Percentiles rank a stretch among this genome's conserved stretches.
Conservation (phyloP, 2,888 invertebrate genomes). For the Erebia epiphron region DNA sequence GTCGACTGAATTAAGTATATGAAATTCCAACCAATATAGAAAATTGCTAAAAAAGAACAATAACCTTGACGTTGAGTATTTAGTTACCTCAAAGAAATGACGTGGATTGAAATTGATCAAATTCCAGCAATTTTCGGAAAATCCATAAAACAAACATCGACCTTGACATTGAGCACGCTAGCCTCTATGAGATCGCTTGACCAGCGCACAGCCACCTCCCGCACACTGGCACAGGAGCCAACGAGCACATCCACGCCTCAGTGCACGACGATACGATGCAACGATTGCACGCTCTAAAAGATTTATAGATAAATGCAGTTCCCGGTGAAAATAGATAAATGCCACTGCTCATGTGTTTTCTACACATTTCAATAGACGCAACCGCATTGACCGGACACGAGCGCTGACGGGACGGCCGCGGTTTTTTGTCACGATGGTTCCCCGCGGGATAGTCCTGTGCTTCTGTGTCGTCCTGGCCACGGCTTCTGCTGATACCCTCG, state of each 20-base stretch:
- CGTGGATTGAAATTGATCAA: too few species aligned
- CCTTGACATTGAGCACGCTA: constrained; percentile 64
- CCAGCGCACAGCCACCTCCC: constrained; percentile 50
- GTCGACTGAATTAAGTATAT: neutral
- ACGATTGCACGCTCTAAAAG: constrained; percentile 84
- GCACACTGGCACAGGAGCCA: constrained; percentile 49
- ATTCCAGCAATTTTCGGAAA: constrained; percentile 44
- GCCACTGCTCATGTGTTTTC: constrained; percentile 76
- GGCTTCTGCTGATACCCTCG: constrained; percentile 68
- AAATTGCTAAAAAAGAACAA: neutral
- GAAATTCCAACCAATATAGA: neutral
- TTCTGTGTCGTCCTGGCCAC: constrained; percentile 59
- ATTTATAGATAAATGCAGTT: constrained; percentile 83
- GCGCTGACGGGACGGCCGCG: constrained; percentile 57
- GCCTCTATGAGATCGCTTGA: constrained; percentile 53
- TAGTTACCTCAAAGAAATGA: too few species aligned
- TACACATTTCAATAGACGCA: constrained; percentile 79
- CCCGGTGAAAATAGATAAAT: constrained; percentile 84
- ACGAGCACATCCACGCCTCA: constrained; percentile 69
- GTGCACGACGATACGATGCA: constrained; percentile 78
- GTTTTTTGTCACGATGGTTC: constrained; percentile 67
- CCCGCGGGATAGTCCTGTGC: constrained; percentile 72
- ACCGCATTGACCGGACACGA: constrained; percentile 69
- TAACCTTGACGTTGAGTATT: too few species aligned
- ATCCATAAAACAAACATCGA: constrained; percentile 42